Evolutionary conservation across 2,113 vertebrate species (phyloP).

Genomic region (Myrmophylax atrothorax): DNA sequence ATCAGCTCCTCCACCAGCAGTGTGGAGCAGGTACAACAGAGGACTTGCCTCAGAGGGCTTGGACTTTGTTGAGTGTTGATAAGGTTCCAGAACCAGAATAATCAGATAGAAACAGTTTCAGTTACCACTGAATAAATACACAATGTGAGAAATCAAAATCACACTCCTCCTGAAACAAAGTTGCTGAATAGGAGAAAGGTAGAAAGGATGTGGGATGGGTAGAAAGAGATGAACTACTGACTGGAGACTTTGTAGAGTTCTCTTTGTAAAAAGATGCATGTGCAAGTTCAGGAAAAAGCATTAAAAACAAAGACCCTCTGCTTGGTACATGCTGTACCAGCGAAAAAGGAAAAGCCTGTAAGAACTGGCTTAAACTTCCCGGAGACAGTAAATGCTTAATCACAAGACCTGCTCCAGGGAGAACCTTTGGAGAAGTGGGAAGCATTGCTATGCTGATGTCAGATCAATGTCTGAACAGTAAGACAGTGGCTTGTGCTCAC

Average conservation of each 20-base stretch:
- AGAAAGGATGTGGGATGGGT: not conserved
- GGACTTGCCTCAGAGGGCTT: not conserved
- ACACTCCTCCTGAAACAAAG: not conserved
- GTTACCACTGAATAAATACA: not conserved
- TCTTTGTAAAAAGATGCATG: not conserved
- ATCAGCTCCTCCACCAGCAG: not conserved
- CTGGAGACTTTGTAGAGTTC: not conserved
- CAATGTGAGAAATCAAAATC: not conserved
- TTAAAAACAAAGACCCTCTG: not conserved
- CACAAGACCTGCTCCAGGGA: not conserved
- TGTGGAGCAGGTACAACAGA: not conserved
- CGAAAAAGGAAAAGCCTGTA: not conserved
- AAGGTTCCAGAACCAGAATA: not conserved
- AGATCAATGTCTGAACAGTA: not conserved
- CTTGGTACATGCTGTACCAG: conserved; percentile 12
- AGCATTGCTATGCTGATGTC: not conserved
- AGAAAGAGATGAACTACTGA: not conserved
- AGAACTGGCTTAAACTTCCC: conserved; percentile 12
- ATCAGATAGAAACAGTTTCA: not conserved
- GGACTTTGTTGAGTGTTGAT: not conserved
- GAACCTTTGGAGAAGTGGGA: not conserved
- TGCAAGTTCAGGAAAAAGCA: not conserved
- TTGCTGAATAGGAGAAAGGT: not conserved
- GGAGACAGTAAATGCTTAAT: conserved; percentile 13
- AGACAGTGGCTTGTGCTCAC: not conserved